phyloP scores from a whole-genome alignment of 2,113 vertebrate genomes.

The Trachemys scripta region DNA sequence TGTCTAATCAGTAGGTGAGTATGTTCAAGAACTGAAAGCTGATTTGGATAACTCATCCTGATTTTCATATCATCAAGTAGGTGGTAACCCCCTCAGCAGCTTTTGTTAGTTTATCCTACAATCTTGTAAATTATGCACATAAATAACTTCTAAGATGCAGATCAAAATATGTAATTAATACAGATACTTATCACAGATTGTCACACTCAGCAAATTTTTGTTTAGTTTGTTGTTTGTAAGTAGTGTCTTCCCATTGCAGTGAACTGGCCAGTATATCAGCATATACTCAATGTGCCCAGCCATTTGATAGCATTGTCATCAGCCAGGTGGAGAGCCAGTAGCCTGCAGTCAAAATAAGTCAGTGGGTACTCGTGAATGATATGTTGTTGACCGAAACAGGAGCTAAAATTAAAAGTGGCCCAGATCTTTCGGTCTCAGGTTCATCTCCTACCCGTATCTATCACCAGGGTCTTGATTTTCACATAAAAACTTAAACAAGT shows the following conservation, averaged over 20 bases:
- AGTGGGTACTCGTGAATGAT: too few relatives aligned
- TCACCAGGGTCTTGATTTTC: too few relatives aligned
- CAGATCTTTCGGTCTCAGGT: too few relatives aligned
- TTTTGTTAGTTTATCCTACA: neutral
- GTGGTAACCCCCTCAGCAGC: neutral
- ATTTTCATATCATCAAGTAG: neutral
- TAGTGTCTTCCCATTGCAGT: neutral
- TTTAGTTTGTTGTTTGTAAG: neutral
- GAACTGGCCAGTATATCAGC: too few relatives aligned
- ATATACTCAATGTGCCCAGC: too few relatives aligned
- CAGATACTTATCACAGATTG: neutral
- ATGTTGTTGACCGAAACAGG: too few relatives aligned
- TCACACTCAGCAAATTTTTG: neutral
- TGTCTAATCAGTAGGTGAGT: neutral
- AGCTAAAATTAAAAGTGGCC: too few relatives aligned
- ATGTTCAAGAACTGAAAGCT: neutral
- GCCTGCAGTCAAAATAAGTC: too few relatives aligned
- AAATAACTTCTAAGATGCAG: neutral
- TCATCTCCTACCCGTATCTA: too few relatives aligned
- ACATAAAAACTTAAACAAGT: too few relatives aligned
- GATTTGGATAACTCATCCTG: neutral
- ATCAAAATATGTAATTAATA: neutral
- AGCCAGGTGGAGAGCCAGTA: neutral
- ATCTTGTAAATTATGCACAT: neutral
- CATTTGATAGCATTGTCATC: too few relatives aligned